A percentile compares a stretch with the other conserved stretches of the same genome.
Conservation (phyloP, 2,797 vertebrate species). For the Delichon dasypus region DNA sequence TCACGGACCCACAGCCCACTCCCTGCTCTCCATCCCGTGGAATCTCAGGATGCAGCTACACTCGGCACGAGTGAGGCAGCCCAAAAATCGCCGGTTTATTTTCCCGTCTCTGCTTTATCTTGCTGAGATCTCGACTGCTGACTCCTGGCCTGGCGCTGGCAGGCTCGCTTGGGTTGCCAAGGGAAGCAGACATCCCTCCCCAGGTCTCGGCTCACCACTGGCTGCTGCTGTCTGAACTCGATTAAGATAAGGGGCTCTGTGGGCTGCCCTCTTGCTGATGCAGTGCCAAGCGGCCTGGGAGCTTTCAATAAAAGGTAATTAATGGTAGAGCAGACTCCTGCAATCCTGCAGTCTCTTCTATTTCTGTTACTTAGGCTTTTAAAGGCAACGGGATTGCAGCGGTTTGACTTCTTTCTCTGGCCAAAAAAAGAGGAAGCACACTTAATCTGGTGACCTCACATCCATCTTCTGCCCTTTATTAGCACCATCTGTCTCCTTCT, state of each 20-base stretch:
- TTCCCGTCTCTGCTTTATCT: neutral
- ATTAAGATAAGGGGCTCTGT: neutral
- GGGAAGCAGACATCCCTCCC: neutral
- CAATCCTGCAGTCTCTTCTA: slow-evolving; percentile 21
- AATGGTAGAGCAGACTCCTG: slow-evolving; percentile 12
- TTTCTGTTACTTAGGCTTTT: slow-evolving; percentile 33
- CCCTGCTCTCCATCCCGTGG: too few relatives aligned
- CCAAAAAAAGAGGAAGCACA: slow-evolving; percentile 2
- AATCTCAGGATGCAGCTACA: neutral
- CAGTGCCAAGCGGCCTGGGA: neutral
- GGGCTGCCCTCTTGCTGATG: slow-evolving; percentile 3
- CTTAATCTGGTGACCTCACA: slow-evolving; percentile 5
- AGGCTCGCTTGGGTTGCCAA: neutral
- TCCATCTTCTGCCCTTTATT: slow-evolving; percentile 35
- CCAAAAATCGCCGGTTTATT: neutral
- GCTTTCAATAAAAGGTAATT: slow-evolving; percentile 34
- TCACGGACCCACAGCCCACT: neutral
- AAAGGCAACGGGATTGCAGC: neutral
- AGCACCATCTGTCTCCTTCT: slow-evolving; percentile 6
- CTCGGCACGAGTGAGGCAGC: neutral
- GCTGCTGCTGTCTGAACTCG: neutral
- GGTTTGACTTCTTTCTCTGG: neutral
- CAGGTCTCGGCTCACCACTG: neutral
- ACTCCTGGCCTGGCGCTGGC: neutral
- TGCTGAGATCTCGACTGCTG: neutral